phyloP scores from a whole-genome alignment of 2,888 invertebrate species.

The Thumatha senex region DNA sequence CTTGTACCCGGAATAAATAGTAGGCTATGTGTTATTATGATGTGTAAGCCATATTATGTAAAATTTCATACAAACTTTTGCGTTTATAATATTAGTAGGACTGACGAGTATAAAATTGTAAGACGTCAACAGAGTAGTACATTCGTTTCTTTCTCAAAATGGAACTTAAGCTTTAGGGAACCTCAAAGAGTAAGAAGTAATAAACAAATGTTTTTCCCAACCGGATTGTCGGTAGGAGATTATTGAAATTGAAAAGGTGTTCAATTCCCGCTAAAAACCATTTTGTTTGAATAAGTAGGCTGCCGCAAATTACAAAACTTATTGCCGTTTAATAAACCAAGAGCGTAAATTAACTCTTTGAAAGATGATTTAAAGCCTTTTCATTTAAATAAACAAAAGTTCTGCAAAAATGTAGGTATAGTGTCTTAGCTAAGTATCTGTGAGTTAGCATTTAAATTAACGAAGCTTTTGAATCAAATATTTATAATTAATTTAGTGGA shows the following conservation, averaged over 20 bases:
- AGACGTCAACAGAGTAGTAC: too few species aligned
- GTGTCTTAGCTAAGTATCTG: constrained; percentile 8
- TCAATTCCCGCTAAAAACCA: constrained; percentile 63
- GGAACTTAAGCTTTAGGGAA: constrained; percentile 2
- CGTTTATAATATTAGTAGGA: too few species aligned
- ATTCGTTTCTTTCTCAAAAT: too few species aligned
- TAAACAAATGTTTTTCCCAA: constrained; percentile 28
- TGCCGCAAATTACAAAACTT: constrained; percentile 62
- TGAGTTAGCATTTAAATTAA: background rate
- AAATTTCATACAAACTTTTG: too few species aligned
- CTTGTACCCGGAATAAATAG: too few species aligned
- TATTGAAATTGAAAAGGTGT: constrained; percentile 42
- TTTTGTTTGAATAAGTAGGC: constrained; percentile 47
- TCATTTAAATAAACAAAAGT: constrained; percentile 47
- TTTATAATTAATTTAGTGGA: background rate
- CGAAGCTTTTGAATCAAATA: constrained; percentile 1
- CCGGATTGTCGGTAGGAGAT: constrained; percentile 22
- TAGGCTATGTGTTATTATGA: too few species aligned
- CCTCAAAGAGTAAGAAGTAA: constrained; percentile 17
- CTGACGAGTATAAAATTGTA: too few species aligned
- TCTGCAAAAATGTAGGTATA: constrained; percentile 38
- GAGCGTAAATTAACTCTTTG: constrained; percentile 44
- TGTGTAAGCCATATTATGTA: too few species aligned
- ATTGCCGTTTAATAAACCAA: constrained; percentile 47
- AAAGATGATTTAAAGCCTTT: constrained; percentile 45